Conservation (phyloP, 1,140 invertebrate genomes). For the Trachymyrmex septentrionalis region DNA sequence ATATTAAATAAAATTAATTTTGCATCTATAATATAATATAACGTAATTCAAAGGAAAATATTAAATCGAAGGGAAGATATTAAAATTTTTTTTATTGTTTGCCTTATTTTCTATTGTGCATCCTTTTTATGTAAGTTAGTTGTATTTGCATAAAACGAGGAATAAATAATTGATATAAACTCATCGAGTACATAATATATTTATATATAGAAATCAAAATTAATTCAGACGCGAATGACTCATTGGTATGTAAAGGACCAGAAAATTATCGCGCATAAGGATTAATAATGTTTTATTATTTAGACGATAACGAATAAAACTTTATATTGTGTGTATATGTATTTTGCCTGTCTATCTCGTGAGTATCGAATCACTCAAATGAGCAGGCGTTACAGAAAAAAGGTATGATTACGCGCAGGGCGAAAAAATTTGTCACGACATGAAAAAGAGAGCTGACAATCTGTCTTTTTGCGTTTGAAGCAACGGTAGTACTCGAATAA, state of each 20-base stretch:
- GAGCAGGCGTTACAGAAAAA: constrained; percentile 6
- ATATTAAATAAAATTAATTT: constrained; percentile 3
- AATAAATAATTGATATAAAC: constrained; percentile 50
- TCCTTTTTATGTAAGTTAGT: background rate
- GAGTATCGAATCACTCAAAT: background rate
- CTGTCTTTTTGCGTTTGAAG: constrained; percentile 57
- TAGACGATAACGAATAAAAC: background rate
- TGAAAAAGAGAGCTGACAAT: constrained; percentile 55
- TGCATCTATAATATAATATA: background rate
- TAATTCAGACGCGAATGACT: too few species aligned
- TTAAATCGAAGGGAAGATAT: background rate
- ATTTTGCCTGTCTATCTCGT: background rate
- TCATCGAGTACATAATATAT: background rate
- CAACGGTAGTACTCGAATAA: constrained; percentile 57
- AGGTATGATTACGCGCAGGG: constrained; percentile 13
- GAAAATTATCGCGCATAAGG: too few species aligned
- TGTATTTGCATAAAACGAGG: background rate
- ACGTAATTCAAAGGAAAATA: too few species aligned
- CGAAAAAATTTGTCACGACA: constrained; percentile 51
- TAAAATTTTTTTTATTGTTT: background rate
- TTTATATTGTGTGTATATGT: background rate
- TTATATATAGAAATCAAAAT: too few species aligned
- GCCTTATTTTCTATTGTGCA: background rate
- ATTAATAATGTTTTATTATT: background rate
- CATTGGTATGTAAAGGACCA: too few species aligned